Evolutionary conservation across 1,140 invertebrate genomes (phyloP), one percentile per base, ranked within the genome.

Genomic region (Brachionus koreanus): DNA sequence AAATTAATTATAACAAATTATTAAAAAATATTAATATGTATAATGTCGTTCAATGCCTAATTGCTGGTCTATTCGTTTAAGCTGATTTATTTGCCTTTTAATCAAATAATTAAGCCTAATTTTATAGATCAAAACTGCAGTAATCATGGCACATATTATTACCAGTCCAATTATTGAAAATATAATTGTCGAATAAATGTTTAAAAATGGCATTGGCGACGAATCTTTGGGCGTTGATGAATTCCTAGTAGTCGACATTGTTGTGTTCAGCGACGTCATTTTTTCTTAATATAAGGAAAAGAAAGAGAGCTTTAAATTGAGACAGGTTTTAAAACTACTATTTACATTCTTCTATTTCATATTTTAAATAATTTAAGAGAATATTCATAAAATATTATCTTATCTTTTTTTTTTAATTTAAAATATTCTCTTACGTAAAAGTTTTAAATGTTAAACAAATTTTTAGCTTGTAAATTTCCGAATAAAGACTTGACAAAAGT

Each of bases 21-120:
- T 29, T 29, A 63, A 63, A 67, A 7, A 33, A 33, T 39, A 16
- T 72, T 72, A 69, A 16, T 69, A 69, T 7, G 35, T 16, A 39
- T 69, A 69, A 19, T 69, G 33, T 19, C 65, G 65, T 1, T 69
- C 65, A 16, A 35, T 37, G 12, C 65, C 65, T n/a, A 69, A 37
- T 69, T 69, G 65, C 16, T 35, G 33, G 37, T 69, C 74, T 7
- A 61, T 25, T 52, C 74, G 25, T 77, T 61, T 77, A 0, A 77
- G 19, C 19, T 77, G 74, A 13, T 37, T 37, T 37, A 77, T 77
- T 77, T 77, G 74, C 35, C 52, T 46, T 61, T 77, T 77, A 37
- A 77, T 77, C 19, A 29, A 19, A 52, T 77, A 52, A 5, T 77
- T 77, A 16, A 77, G 29, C 49, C 35, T 77, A 16, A 77, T 77